A percentile compares a stretch with the other conserved stretches of the same genome.
These are phyloP conservation scores for Atta texana DNA, from an alignment of 1,140 invertebrate species.

Conservation along the genomic window DNA sequence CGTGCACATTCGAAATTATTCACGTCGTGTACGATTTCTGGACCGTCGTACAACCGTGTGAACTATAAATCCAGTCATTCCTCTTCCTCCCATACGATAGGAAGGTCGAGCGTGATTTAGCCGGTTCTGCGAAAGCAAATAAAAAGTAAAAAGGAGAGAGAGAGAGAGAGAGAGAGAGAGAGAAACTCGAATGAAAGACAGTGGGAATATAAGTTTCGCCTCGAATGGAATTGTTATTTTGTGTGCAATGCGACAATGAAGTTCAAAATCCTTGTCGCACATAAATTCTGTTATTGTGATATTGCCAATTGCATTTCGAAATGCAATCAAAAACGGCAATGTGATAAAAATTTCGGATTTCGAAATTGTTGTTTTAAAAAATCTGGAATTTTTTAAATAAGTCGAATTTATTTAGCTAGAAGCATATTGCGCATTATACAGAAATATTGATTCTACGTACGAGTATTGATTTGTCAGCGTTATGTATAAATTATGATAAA, in stretches of 20 bases:
- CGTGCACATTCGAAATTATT: conserved; percentile 75
- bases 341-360: background rate
- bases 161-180: background rate
- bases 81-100: conserved; percentile 8
- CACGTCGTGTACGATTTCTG: conserved; percentile 71
- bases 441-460: background rate
- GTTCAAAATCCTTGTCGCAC: conserved; percentile 64
- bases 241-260: conserved; percentile 54
- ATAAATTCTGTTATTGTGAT: conserved; percentile 53
- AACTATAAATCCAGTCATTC: conserved; percentile 72
- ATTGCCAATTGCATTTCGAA: background rate
- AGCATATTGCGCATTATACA: background rate
- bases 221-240: conserved; percentile 72
- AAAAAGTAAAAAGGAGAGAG: background rate
- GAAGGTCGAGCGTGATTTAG: conserved; percentile 70
- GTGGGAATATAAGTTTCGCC: conserved; percentile 59
- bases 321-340: background rate
- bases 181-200: conserved; percentile 25
- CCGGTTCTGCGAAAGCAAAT: conserved; percentile 42
- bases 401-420: background rate
- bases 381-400: background rate
- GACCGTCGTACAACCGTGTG: conserved; percentile 54
- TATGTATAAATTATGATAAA: background rate
- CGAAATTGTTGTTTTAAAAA: background rate
- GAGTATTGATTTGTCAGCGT: background rate